Base-by-base conservation (phyloP, 2,888 invertebrate genomes). In the Apamea anceps region DNA sequence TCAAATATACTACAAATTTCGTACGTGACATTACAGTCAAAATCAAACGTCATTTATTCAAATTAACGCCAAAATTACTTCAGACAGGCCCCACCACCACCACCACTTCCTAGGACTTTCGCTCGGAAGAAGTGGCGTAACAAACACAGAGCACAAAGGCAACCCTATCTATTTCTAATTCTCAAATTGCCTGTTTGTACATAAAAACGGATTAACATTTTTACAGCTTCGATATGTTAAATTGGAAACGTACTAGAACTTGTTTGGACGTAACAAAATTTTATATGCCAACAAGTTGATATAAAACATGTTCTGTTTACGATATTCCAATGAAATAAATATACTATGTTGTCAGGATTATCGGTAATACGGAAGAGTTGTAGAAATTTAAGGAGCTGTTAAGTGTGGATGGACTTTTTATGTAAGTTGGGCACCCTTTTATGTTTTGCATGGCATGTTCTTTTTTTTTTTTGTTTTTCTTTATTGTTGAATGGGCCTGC, bases 201-300 rank as follows among this genome's bases (percentile, higher is more conserved):
- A 90, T 91, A 89, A 89, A 88, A 87, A 75, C 82, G 87, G 87
- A 92, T 92, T 91, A 92, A 91, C 92, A 90, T 91, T 91, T 92
- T 92, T 91, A 92, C 88, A 89, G 85, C 90, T 80, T 83, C 89
- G 87, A 91, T 91, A 92, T 91, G 89, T 86, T 88, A 89, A 89
- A 91, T 90, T 90, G 89, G 86, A 79, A 84, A 85, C 77, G 75
- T 81, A 81, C 79, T 79, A 74, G 60, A 79, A 81, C 75, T 83
- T 85, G 83, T 87, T 85, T 84, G 81, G 62, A 84, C 77, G 77
- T 82, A 85, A 82, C 79, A 80, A 74, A 66, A 82, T 82, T 84
- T 88, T 84, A 84, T 85, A 85, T 67, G 75, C 70, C 72, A 80
- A 81, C 81, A 83, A 83, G 82, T 80, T 73, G 71, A 62, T 77